Percentiles rank a stretch among this genome's conserved stretches.
phyloP scores from a whole-genome alignment of 1,140 invertebrate species.

The Drosophila tsacasi region DNA sequence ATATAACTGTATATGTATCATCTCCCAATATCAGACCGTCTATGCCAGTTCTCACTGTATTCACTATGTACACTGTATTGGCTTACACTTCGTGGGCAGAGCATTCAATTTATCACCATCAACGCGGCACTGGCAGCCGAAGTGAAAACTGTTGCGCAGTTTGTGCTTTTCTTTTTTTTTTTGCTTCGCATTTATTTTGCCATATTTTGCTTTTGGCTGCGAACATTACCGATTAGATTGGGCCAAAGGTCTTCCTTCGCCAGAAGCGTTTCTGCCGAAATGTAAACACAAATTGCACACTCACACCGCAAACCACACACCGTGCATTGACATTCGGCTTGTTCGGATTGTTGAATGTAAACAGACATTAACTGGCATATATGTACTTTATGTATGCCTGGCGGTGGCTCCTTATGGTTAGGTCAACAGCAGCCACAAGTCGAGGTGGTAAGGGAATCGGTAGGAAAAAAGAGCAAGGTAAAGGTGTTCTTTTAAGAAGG shows the following conservation, averaged over 20 bases:
- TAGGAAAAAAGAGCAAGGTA: background rate
- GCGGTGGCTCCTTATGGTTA: slow-evolving; percentile 4
- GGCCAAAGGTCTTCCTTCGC: slow-evolving; percentile 4
- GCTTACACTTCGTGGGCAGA: slow-evolving; percentile 50
- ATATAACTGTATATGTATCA: too few relatives aligned
- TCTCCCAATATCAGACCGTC: too few relatives aligned
- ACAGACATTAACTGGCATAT: slow-evolving; percentile 49
- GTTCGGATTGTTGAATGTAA: slow-evolving; percentile 51
- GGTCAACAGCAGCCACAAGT: background rate
- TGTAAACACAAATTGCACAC: slow-evolving; percentile 40
- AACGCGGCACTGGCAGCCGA: background rate
- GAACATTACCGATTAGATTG: background rate
- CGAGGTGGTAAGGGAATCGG: background rate
- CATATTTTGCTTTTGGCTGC: slow-evolving; percentile 4
- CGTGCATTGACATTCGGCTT: slow-evolving; percentile 18
- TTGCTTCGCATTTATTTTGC: slow-evolving; percentile 13
- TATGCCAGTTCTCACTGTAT: slow-evolving; percentile 25
- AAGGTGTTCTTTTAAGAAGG: background rate
- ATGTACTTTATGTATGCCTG: too few relatives aligned
- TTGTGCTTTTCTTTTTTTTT: slow-evolving; percentile 14
- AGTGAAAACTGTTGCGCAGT: slow-evolving; percentile 75
- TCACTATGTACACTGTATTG: slow-evolving; percentile 39
- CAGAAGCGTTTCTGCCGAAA: slow-evolving; percentile 19
- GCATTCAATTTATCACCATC: slow-evolving; percentile 44
- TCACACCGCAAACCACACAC: background rate